A percentile compares a stretch with the other conserved stretches of the same genome.
These are phyloP conservation scores for Sympetrum striolatum DNA, from an alignment of 2,888 invertebrate genomes.

Conservation along the genomic window DNA sequence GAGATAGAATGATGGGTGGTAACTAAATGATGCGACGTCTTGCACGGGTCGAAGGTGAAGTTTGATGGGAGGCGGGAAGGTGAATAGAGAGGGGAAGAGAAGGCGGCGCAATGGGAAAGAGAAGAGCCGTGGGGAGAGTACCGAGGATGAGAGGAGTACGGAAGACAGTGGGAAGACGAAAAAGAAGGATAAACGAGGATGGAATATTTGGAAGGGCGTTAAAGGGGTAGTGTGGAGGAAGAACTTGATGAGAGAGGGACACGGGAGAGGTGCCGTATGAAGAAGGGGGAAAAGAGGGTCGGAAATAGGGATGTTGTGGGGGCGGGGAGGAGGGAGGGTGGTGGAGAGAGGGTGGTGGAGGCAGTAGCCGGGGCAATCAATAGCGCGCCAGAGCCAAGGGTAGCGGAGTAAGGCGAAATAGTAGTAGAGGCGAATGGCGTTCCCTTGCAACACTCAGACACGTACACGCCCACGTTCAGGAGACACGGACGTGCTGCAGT, in stretches of 20 bases:
- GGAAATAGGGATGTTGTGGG: neutral
- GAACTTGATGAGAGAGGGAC: neutral
- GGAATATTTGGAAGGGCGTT: neutral
- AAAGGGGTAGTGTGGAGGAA: neutral
- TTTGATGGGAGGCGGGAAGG: neutral
- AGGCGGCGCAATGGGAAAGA: neutral
- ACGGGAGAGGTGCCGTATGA: neutral
- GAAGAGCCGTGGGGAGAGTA: neutral
- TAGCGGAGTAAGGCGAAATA: constrained; percentile 24
- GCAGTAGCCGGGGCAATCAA: constrained; percentile 32
- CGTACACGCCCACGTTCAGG: neutral
- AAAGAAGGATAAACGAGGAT: neutral
- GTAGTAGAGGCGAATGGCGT: constrained; percentile 32
- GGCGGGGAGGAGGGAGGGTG: neutral
- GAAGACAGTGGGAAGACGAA: neutral
- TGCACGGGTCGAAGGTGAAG: constrained; percentile 27
- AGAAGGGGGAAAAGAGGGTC: neutral
- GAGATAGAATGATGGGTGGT: neutral
- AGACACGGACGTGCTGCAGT: neutral
- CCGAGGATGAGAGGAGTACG: neutral
- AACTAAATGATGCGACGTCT: constrained; percentile 9
- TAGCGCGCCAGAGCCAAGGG: constrained; percentile 25
- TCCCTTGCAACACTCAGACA: neutral
- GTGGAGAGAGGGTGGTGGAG: neutral
- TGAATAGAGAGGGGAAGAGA: neutral